phyloP scores from a whole-genome alignment of 2,888 invertebrate genomes.

The Melolontha melolontha region DNA sequence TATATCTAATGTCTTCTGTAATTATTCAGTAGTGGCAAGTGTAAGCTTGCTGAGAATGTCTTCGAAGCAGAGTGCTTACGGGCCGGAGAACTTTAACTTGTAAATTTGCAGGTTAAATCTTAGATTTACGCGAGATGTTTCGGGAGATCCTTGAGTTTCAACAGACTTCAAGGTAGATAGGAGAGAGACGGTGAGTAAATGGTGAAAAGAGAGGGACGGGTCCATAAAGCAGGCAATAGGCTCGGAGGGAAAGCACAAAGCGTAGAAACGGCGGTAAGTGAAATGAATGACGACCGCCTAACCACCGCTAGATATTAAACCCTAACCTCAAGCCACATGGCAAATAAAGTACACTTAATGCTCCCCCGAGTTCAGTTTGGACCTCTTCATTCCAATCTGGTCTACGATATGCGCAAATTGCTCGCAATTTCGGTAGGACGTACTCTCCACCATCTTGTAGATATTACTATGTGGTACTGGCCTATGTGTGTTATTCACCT shows the following conservation, averaged over 20 bases:
- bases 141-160: conserved; percentile 29
- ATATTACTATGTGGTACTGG: conserved; percentile 32
- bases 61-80: conserved; percentile 40
- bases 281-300: conserved; percentile 64
- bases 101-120: conserved; percentile 41
- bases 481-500: conserved; percentile 24
- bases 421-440: conserved; percentile 39
- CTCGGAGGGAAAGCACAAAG: conserved; percentile 53
- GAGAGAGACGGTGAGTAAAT: conserved; percentile 26
- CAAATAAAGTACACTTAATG: conserved; percentile 65
- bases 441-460: conserved; percentile 33
- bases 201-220: conserved; percentile 45
- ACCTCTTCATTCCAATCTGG: conserved; percentile 55
- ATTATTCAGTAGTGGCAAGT: conserved; percentile 25
- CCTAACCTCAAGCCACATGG: conserved; percentile 62
- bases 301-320: conserved; percentile 65
- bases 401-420: conserved; percentile 50
- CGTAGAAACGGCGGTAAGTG: conserved; percentile 57
- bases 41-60: conserved; percentile 22
- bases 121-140: conserved; percentile 35
- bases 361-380: conserved; percentile 55
- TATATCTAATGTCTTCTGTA: conserved; percentile 10
- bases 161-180: conserved; percentile 22
- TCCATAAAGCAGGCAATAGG: conserved; percentile 61
- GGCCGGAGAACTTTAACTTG: conserved; percentile 31